Conservation (phyloP, 2,888 invertebrate species). For the Onthophagus sagittarius region DNA sequence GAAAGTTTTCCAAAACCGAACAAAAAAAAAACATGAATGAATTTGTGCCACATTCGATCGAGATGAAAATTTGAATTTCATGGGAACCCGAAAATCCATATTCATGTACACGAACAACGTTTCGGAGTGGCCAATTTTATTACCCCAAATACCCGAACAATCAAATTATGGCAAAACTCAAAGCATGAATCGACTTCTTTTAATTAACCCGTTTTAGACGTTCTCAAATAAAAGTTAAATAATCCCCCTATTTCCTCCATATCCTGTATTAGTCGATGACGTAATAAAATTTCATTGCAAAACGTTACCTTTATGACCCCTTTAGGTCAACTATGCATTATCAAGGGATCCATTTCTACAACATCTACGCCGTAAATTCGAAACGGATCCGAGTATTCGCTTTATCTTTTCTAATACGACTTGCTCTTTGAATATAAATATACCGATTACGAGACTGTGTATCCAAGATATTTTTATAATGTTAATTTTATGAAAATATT, state of each 20-base stretch:
- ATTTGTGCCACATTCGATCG: neutral
- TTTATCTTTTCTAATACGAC: neutral
- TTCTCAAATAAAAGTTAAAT: neutral
- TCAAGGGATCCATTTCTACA: neutral
- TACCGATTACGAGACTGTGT: neutral
- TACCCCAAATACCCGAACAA: neutral
- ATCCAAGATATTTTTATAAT: too few species aligned
- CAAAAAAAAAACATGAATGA: too few species aligned
- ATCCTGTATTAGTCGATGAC: neutral
- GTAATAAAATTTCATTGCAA: neutral
- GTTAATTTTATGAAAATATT: too few species aligned
- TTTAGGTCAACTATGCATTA: neutral
- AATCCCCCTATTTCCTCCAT: neutral
- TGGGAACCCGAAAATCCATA: neutral
- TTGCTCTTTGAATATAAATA: neutral
- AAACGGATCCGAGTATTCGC: neutral
- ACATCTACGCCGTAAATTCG: neutral
- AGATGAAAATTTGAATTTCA: neutral
- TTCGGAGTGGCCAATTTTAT: neutral
- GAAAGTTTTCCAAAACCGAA: too few species aligned
- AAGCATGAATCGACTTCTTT: too few species aligned
- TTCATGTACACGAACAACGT: neutral
- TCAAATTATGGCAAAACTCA: too few species aligned
- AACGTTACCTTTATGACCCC: neutral
- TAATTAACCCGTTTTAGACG: too few species aligned